Evolutionary conservation across 2,797 vertebrate species (phyloP).

Genomic region (Botia kubotai): DNA sequence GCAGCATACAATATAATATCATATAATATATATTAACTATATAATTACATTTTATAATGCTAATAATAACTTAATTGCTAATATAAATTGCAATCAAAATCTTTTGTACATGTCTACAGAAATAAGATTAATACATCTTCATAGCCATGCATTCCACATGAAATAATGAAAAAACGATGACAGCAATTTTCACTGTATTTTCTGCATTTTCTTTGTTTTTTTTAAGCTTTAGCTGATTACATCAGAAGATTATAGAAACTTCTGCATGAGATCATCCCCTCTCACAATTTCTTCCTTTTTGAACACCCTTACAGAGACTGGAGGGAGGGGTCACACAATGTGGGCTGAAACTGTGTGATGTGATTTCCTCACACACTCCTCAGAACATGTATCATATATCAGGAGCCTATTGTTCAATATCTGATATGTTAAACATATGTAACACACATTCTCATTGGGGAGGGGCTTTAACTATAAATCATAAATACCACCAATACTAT

Average conservation of each 20-base stretch:
- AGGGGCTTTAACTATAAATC: not conserved
- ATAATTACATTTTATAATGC: too few species aligned
- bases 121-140: not conserved
- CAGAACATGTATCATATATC: conserved; percentile 58
- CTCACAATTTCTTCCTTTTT: not conserved
- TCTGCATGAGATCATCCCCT: not conserved
- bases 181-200: not conserved
- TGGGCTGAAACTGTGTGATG: conserved; percentile 47
- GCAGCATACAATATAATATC: too few species aligned
- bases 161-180: not conserved
- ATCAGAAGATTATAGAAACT: not conserved
- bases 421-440: conserved; percentile 57
- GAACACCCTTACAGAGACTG: not conserved
- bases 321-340: conserved; percentile 29
- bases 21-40: too few species aligned
- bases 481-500: not conserved
- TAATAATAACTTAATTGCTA: too few species aligned
- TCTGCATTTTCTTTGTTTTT: not conserved
- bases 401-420: conserved; percentile 52
- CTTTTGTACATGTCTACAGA: not conserved
- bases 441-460: conserved; percentile 9
- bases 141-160: not conserved
- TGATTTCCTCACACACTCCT: conserved; percentile 46
- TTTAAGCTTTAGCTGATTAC: conserved; percentile 6
- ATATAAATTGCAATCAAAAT: not conserved